phyloP scores from a whole-genome alignment of 2,113 vertebrate species.

The Pholis gunnellus region DNA sequence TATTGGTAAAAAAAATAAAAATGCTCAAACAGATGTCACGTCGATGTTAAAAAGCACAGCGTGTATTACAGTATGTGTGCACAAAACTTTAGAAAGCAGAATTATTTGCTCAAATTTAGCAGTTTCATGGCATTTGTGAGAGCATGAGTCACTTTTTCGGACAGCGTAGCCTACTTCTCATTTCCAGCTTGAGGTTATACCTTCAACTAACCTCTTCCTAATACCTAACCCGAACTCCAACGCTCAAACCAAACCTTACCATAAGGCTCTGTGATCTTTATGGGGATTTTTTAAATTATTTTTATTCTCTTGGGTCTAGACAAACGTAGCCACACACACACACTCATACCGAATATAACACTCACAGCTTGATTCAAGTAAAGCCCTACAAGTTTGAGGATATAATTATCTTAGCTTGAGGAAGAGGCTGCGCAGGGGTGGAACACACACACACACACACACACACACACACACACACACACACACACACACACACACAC shows the following conservation, averaged over 20 bases:
- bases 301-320: slow-evolving; percentile 33
- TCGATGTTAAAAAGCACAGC: too few relatives aligned
- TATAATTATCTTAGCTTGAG: slow-evolving; percentile 35
- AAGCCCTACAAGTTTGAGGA: slow-evolving; percentile 29
- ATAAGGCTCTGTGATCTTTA: slow-evolving; percentile 21
- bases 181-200: slow-evolving; percentile 9
- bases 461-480: neutral
- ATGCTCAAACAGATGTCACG: too few relatives aligned
- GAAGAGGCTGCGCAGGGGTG: slow-evolving; percentile 12
- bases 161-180: neutral
- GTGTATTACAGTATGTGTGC: too few relatives aligned
- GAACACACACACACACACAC: slow-evolving; percentile 6
- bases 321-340: slow-evolving; percentile 72
- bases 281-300: slow-evolving; percentile 48
- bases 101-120: neutral
- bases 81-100: neutral
- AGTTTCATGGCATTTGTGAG: slow-evolving; percentile 32
- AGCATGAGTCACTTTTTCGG: slow-evolving; percentile 15
- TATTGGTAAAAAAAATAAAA: too few relatives aligned
- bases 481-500: neutral
- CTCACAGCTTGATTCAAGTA: slow-evolving; percentile 41
- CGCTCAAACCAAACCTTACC: slow-evolving; percentile 51
- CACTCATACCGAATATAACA: slow-evolving; percentile 74
- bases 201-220: slow-evolving; percentile 16
- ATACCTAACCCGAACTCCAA: slow-evolving; percentile 51